Evolutionary conservation across 2,888 invertebrate genomes (phyloP), one percentile per base, ranked within the genome.

Genomic region (Drosophila monieri): DNA sequence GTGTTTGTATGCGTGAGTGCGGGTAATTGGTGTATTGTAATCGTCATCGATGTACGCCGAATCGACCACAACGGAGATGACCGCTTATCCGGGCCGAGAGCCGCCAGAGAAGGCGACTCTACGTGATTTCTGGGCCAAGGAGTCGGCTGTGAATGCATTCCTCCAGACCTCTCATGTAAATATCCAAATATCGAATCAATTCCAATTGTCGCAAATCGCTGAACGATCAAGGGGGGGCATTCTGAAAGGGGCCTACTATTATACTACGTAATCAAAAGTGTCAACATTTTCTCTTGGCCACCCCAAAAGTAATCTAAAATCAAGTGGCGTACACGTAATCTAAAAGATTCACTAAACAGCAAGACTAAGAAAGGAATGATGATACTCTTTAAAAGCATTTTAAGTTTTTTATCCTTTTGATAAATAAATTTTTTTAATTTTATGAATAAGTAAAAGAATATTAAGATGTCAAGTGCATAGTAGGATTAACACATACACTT

Each of bases 111-210:
- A 83, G 56, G 46, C 78, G 58, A 77, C 84, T 5, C 77, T 89
- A 58, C 90, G 90, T 62, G 89, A 90, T 78, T 88, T 86, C 53
- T 90, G 90, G 90, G 89, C 90, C 53, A 90, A 90, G 73, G 90
- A 90, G 46, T 84, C 90, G 41, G 90, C 89, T 21, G 76, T 90
- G 52, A 89, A 89, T 79, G 90, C 89, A 39, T 90, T 90, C 69
- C 75, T 90, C 12, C 89, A 89, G 58, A 79, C 87, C 48, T 78
- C 85, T 44, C 80, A 88, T 60, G 85, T 85, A 86, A 84, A 52
- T 61, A 69, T 58, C 23, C 23, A 55, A n/a, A 46, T 27, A 39
- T 35, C n/a, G 37, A 37, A 41, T 53, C 53, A 21, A 27, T 37
- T 44, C 12, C 47, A 37, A 51, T 35, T 21, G 25, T 55, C 8